A percentile compares a stretch with the other conserved stretches of the same genome.
Conservation (phyloP, 2,888 invertebrate genomes). For the Pinctada fucata region DNA sequence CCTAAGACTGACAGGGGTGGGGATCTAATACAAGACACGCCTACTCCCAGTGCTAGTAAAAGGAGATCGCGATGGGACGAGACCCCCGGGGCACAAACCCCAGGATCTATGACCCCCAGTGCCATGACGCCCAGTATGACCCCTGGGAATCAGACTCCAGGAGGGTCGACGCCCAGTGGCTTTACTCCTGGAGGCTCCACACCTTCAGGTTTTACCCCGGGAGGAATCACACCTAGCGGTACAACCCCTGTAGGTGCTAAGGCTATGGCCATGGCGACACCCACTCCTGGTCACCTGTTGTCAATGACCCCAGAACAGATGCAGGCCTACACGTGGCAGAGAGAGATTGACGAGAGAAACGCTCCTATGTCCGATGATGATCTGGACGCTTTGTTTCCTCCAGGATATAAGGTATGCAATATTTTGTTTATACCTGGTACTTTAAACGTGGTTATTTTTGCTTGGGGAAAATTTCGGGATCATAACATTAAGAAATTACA, state of each 20-base stretch:
- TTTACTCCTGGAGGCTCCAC: constrained; percentile 77
- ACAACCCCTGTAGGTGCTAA: constrained; percentile 82
- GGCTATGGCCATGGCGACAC: constrained; percentile 99
- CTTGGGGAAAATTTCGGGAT: too few relatives aligned
- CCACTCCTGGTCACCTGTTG: constrained; percentile 94
- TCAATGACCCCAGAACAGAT: constrained; percentile 99
- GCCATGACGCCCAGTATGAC: constrained; percentile 76
- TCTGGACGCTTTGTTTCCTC: constrained; percentile 97
- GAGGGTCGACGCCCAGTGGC: constrained; percentile 72
- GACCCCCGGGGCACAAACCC: constrained; percentile 84
- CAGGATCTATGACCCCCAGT: constrained; percentile 80
- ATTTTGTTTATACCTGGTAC: background rate
- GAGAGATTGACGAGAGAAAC: constrained; percentile 98
- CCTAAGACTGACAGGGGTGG: constrained; percentile 92
- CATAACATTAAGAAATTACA: too few relatives aligned
- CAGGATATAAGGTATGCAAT: constrained; percentile 91
- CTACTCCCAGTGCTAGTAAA: constrained; percentile 96
- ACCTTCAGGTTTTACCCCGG: constrained; percentile 75
- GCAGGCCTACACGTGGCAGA: constrained; percentile 98
- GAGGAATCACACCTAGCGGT: constrained; percentile 76
- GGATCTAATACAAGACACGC: constrained; percentile 88
- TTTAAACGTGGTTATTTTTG: too few relatives aligned
- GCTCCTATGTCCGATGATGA: constrained; percentile 97
- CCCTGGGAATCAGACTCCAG: constrained; percentile 69
- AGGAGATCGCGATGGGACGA: constrained; percentile 99